Conservation (phyloP, 2,888 invertebrate genomes). For the Ypsolopha scabrella region DNA sequence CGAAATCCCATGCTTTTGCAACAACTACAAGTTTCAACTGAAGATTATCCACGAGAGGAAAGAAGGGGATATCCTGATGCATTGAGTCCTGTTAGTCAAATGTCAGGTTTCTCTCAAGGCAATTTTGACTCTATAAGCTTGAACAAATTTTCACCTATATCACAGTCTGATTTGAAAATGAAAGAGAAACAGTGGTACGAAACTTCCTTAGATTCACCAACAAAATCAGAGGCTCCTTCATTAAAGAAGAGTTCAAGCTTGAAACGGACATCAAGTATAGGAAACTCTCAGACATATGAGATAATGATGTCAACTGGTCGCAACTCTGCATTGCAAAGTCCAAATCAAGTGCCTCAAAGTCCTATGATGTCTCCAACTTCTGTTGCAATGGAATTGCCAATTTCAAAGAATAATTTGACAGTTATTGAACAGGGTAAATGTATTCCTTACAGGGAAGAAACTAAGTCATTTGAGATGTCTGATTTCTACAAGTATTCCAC, state of each 20-base stretch:
- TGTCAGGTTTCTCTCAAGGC: constrained; percentile 46
- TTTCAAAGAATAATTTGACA: constrained; percentile 84
- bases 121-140: constrained; percentile 55
- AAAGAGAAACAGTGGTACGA: constrained; percentile 79
- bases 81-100: constrained; percentile 53
- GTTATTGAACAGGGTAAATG: constrained; percentile 90
- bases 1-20: constrained; percentile 51
- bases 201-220: constrained; percentile 73
- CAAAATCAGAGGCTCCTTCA: constrained; percentile 37
- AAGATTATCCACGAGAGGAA: constrained; percentile 45
- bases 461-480: constrained; percentile 97
- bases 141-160: constrained; percentile 54
- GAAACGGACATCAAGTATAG: constrained; percentile 68
- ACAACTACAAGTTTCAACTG: constrained; percentile 54
- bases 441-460: constrained; percentile 92
- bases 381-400: constrained; percentile 78
- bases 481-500: constrained; percentile 98
- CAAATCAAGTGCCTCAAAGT: constrained; percentile 43
- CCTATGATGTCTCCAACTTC: constrained; percentile 22
- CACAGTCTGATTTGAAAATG: constrained; percentile 46
- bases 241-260: constrained; percentile 57
- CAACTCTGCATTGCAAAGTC: constrained; percentile 57
- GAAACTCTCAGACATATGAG: constrained; percentile 61
- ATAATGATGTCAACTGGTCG: constrained; percentile 54
- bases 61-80: constrained; percentile 41